Base-by-base conservation (phyloP, 1,140 invertebrate genomes). In the Argopecten irradians region DNA sequence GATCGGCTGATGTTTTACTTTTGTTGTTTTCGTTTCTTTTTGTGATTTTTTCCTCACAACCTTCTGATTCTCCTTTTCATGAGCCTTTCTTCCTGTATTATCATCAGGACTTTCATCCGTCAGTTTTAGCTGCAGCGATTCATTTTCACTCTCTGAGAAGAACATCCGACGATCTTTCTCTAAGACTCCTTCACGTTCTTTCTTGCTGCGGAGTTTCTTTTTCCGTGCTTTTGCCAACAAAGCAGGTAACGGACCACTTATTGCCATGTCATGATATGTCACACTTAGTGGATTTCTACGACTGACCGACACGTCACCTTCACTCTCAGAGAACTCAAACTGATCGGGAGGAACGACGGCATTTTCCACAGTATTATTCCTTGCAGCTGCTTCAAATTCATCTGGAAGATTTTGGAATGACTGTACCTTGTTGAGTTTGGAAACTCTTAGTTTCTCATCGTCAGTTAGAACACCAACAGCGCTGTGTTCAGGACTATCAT, bases 191-290 rank as follows among this genome's bases (percentile, higher is more conserved):
- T 71, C 55, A 5, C 55, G 1, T 71, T 71, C 55, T 28, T 28
- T 71, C n/a, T 71, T 71, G 55, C 55, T 71, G n/a, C 55, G 55
- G n/a, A 71, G 89, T 87, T 88, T 87, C 46, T 89, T 89, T 87
- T 84, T 89, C 85, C 87, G 87, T 41, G 88, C 89, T 86, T 89
- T 92, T 41, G 88, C 87, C 19, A 90, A 55, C n/a, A 90, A 41
- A 8, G 89, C 85, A 82, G 89, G 85, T 8, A 90, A 32, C 3
- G 89, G 89, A 28, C 89, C 89, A 35, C 84, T 90, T 22, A 90
- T 90, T 13, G 86, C 85, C 89, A 90, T 90, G 55, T 90, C 89
- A 16, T 86, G 82, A 33, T 82, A 88, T 8, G 89, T 90, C 2
- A 87, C 82, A 28, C 85, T 41, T 32, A 88, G 55, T 14, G 89